Conservation (phyloP, 2,888 invertebrate species). For the Eupelmus urozonus region DNA sequence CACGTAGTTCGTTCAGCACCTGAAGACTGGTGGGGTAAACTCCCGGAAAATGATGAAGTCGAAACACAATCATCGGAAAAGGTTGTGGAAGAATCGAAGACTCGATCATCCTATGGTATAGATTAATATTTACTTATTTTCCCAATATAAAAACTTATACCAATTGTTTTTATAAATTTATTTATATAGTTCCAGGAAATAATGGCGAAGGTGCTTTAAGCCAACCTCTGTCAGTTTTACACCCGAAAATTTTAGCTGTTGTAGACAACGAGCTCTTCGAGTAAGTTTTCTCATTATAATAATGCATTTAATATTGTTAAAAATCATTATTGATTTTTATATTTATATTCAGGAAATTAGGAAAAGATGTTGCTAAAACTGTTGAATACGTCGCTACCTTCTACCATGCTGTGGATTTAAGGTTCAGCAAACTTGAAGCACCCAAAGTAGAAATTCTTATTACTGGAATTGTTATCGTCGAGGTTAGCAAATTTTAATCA, state of each 20-base stretch:
- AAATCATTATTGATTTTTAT: no score
- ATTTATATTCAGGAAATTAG: slow-evolving; percentile 14
- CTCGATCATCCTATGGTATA: slow-evolving; percentile 17
- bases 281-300: no score
- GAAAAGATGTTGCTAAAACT: slow-evolving; percentile 58
- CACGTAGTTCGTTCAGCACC: neutral
- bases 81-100: neutral
- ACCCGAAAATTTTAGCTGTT: slow-evolving; percentile 69
- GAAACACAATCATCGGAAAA: neutral
- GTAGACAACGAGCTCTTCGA: slow-evolving; percentile 63
- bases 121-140: neutral
- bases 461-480: slow-evolving; percentile 19
- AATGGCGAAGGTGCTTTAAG: neutral
- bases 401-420: slow-evolving; percentile 70
- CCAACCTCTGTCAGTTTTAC: neutral
- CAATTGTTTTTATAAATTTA: neutral
- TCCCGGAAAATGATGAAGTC: neutral
- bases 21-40: slow-evolving; percentile 11
- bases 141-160: neutral
- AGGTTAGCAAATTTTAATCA: slow-evolving; percentile 7
- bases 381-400: slow-evolving; percentile 66
- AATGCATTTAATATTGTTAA: no score
- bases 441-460: slow-evolving; percentile 1
- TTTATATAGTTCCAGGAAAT: neutral
- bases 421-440: slow-evolving; percentile 58